Base-by-base conservation (phyloP, 2,888 invertebrate genomes). In the Chrysopilus asiliformis region DNA sequence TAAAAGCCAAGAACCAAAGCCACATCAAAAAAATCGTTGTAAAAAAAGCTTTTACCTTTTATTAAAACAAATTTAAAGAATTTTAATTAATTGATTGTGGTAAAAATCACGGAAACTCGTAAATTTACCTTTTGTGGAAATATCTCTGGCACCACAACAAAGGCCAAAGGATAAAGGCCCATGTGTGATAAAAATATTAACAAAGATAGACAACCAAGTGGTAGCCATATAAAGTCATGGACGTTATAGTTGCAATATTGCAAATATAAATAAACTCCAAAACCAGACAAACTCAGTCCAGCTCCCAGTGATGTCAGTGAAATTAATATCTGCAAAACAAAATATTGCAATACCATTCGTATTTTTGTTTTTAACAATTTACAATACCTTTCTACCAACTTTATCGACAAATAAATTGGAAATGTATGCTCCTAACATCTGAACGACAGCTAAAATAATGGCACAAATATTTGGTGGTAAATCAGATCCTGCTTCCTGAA, bases 81-180 rank as follows among this genome's bases (percentile, higher is more conserved):
- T n/a, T n/a, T n/a, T n/a, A n/a, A n/a, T n/a, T n/a, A n/a, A n/a
- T n/a, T n/a, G n/a, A n/a, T n/a, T n/a, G n/a, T n/a, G n/a, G n/a
- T n/a, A n/a, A n/a, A n/a, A n/a, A n/a, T n/a, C n/a, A n/a, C n/a
- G n/a, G n/a, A n/a, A 12, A 13, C 17, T 17, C 8, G 9, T 17
- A 9, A 10, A 20, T 9, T 28, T 39, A 60, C 58, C 50, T 55
- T 56, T 6, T 49, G 41, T 0, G 55, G 53, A 29, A 57, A 20
- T 4, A 56, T 47, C 40, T 60, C 60, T 3, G 47, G 45, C 22
- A 55, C 48, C 3, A 60, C 45, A 12, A 55, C 49, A 6, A 53
- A 50, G 0, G 54, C 50, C 34, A 60, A 35, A 0, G 60, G 53
- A 36, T 51, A 49, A 2, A 57, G 43, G 2, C 60, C 60, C 14